Evolutionary conservation across 2,888 invertebrate genomes (phyloP), one percentile per base, ranked within the genome.

Genomic region (Pristionchus japonicus): DNA sequence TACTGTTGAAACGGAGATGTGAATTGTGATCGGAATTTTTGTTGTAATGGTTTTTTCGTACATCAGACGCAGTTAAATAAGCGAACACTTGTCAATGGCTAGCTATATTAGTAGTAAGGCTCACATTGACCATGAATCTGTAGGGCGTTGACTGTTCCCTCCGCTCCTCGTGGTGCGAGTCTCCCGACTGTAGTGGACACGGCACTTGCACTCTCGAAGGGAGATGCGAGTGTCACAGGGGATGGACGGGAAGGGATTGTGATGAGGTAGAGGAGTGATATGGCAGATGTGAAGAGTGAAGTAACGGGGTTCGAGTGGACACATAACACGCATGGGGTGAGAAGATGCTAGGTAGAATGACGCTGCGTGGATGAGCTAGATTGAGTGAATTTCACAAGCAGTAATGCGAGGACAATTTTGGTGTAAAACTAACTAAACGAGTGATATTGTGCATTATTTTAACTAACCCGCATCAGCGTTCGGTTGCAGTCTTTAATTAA

Each of bases 131-230:
- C n/a, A n/a, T n/a, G n/a, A n/a, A n/a, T 20, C 70, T 64, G 2
- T 31, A 87, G 80, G 85, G 86, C 20, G 37, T 61, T 49, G 99
- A 99, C 95, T 99, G 99, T 95, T 97, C 97, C 80, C 95, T 98
- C 92, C 96, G 97, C 70, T 97, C 97, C 95, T 97, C 98, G 94
- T 98, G 98, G 95, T 99, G 99, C 95, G 98, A 98, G 95, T 97
- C 98, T 47, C 95, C 94, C 96, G 98, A 98, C 95, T 99, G 99
- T 95, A 97, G 97, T 94, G 98, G 98, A 13, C 97, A 98, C 94
- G 99, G 99, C 0, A 97, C 97, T 94, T 99, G 99, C 95, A 86
- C 89, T 1, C 47, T 97, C 90, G 97, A 97, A 94, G 99, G 98
- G 89, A 97, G 97, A 95, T 99, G 99, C 95, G 96, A 97, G 91